Conservation (phyloP, 35 echinoderm and acorn worm species). For the Anneissia japonica region DNA sequence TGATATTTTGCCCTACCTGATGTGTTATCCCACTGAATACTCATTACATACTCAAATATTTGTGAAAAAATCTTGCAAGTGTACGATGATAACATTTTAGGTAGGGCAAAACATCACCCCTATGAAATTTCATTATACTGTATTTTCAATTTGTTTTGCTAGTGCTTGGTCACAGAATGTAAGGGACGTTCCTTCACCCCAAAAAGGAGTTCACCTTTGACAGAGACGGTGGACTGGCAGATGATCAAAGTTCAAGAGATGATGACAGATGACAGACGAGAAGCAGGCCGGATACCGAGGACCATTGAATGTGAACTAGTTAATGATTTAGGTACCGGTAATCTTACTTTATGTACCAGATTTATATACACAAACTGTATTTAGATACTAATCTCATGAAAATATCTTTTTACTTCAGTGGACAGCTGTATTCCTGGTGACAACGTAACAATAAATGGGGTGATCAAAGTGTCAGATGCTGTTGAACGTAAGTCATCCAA, state of each 20-base stretch:
- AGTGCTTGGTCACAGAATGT: conserved; percentile 84
- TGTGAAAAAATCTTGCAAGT: too few relatives aligned
- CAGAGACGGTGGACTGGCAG: conserved; percentile 93
- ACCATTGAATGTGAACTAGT: conserved; percentile 97
- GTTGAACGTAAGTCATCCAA: conserved; percentile 63
- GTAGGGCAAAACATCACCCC: too few relatives aligned
- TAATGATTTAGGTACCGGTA: conserved; percentile 66
- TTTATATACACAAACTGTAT: too few relatives aligned
- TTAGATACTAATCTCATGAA: too few relatives aligned
- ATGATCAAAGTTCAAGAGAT: conserved; percentile 90
- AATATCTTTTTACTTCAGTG: conserved; percentile 30
- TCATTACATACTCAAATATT: too few relatives aligned
- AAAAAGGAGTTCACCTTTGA: conserved; percentile 56
- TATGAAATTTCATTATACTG: neutral
- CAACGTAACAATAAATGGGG: conserved; percentile 78
- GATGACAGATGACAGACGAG: conserved; percentile 84
- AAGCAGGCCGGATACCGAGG: conserved; percentile 85
- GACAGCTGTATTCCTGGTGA: conserved; percentile 93
- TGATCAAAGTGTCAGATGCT: conserved; percentile 86
- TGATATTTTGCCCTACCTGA: too few relatives aligned
- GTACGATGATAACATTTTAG: too few relatives aligned
- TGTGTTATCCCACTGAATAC: too few relatives aligned
- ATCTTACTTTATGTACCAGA: too few relatives aligned
- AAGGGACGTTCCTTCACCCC: conserved; percentile 68
- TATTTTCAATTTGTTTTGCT: neutral